Evolutionary conservation across 1,140 invertebrate species (phyloP).

Genomic region (Coenobita brevimanus): DNA sequence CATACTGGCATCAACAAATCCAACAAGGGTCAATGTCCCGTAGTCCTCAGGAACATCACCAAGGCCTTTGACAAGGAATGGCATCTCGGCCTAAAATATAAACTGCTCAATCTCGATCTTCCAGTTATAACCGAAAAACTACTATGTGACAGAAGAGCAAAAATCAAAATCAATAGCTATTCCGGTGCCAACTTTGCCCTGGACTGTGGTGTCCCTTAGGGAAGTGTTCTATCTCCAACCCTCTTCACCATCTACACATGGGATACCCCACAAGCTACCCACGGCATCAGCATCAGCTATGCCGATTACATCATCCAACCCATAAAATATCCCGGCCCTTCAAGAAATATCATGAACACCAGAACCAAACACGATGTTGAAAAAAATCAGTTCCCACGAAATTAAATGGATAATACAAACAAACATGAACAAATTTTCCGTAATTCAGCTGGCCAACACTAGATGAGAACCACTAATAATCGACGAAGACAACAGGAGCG

Average conservation of each 20-base stretch:
- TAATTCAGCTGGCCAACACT: neutral
- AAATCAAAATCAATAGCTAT: too few relatives aligned
- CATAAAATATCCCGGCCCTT: neutral
- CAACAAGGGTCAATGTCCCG: neutral
- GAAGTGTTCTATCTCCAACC: too few relatives aligned
- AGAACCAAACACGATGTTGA: neutral
- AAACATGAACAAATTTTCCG: constrained; percentile 9
- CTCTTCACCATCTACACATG: neutral
- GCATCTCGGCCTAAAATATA: neutral
- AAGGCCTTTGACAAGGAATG: neutral
- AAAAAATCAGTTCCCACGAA: neutral
- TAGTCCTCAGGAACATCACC: neutral
- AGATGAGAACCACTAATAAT: neutral
- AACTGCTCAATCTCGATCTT: neutral
- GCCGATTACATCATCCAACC: neutral
- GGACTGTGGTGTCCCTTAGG: too few relatives aligned
- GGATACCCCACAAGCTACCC: neutral
- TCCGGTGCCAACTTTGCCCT: too few relatives aligned
- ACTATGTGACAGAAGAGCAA: too few relatives aligned
- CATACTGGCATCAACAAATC: neutral
- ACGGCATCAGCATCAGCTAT: neutral
- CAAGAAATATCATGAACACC: neutral
- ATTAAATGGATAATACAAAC: neutral
- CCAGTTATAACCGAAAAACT: too few relatives aligned
- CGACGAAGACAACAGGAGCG: neutral